phyloP scores from a whole-genome alignment of 2,113 vertebrate species.

The Engystomops pustulosus region DNA sequence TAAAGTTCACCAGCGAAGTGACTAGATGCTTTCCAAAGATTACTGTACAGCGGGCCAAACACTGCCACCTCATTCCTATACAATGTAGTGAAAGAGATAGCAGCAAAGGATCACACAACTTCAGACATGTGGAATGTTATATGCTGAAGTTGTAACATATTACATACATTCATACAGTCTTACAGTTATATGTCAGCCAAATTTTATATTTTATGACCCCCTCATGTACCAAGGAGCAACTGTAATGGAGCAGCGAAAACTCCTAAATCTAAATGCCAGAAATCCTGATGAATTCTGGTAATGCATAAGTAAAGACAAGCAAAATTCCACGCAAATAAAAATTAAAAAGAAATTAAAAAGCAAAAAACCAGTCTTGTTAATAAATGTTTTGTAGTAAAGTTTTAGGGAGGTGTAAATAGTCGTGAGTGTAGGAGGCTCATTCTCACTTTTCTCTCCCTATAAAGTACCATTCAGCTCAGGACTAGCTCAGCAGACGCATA shows the following conservation, averaged over 20 bases:
- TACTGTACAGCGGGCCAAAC: too few relatives aligned
- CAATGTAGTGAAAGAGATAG: too few relatives aligned
- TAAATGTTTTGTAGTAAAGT: neutral
- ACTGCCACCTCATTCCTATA: too few relatives aligned
- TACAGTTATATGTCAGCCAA: neutral
- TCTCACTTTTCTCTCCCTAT: neutral
- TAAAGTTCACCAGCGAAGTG: too few relatives aligned
- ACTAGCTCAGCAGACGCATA: slow-evolving; percentile 1
- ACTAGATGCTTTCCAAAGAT: too few relatives aligned
- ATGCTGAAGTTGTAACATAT: neutral
- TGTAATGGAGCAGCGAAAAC: neutral
- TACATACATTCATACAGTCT: neutral
- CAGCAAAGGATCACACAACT: too few relatives aligned
- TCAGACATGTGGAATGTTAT: too few relatives aligned
- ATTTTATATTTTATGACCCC: too few relatives aligned
- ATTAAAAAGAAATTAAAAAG: neutral
- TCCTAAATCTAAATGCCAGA: neutral
- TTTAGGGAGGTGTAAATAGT: neutral
- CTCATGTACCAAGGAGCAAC: neutral
- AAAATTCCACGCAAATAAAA: neutral
- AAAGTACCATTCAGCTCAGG: slow-evolving; percentile 14
- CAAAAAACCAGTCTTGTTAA: neutral
- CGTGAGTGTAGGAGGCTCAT: neutral
- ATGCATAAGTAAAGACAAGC: neutral
- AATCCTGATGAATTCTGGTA: neutral